Evolutionary conservation across 2,797 vertebrate species (phyloP).

Genomic region (Zalophus californianus): DNA sequence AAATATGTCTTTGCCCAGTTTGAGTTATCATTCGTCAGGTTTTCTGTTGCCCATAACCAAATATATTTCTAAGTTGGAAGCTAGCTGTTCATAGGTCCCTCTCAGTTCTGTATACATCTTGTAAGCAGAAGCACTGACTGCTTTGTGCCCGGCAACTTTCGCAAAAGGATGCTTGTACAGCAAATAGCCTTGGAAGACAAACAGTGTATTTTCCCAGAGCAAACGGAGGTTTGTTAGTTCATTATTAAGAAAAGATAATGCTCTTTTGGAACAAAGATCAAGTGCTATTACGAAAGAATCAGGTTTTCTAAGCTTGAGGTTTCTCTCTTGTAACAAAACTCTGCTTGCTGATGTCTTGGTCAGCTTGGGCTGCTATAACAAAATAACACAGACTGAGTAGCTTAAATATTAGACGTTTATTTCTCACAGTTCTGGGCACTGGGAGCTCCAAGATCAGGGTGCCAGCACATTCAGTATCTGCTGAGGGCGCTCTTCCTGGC

Average conservation of each 20-base stretch:
- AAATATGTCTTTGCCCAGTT: not conserved
- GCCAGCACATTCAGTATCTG: not conserved
- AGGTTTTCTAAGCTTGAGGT: constrained; percentile 10
- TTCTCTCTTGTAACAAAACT: not conserved
- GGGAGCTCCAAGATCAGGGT: not conserved
- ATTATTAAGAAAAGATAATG: not conserved
- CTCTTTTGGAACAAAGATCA: not conserved
- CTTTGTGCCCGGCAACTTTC: constrained; percentile 3
- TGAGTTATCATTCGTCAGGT: not conserved
- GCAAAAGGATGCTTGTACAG: not conserved
- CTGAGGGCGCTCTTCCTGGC: not conserved
- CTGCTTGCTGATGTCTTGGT: not conserved
- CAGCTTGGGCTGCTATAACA: not conserved
- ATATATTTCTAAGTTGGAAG: not conserved
- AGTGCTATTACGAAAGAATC: not conserved
- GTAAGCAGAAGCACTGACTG: not conserved
- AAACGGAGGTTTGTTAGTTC: not conserved
- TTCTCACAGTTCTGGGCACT: not conserved
- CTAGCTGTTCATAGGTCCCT: not conserved
- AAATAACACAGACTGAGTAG: not conserved
- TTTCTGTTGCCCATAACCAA: not conserved
- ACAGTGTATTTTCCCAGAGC: not conserved
- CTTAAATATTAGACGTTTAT: not conserved
- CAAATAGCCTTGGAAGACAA: constrained; percentile 17
- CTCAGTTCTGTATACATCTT: not conserved